Evolutionary conservation across 2,797 vertebrate species (phyloP).

Genomic region (Serranus cabrilla): DNA sequence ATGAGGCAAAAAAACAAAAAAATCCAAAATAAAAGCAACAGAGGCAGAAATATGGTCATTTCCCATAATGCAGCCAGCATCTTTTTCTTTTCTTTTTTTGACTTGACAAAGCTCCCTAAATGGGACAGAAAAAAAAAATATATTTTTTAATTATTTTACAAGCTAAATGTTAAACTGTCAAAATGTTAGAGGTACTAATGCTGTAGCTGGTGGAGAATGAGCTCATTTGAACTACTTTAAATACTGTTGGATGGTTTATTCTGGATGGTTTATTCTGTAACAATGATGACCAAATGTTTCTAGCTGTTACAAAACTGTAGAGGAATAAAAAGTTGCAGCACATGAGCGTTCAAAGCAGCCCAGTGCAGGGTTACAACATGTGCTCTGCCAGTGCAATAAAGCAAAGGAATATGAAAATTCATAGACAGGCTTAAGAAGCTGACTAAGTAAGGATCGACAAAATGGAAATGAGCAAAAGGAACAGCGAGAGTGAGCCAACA

Average conservation of each 20-base stretch:
- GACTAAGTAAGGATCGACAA: conserved; percentile 79
- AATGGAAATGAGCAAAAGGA: conserved; percentile 60
- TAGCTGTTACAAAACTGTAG: background rate
- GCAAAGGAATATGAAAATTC: conserved; percentile 66
- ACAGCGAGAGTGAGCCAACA: conserved; percentile 57
- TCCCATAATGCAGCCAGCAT: conserved; percentile 1
- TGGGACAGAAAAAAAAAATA: no score
- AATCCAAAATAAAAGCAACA: background rate
- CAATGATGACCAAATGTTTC: background rate
- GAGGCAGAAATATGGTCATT: background rate
- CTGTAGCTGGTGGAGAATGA: background rate
- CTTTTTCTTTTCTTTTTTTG: background rate
- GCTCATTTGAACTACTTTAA: background rate
- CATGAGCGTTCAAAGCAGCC: background rate
- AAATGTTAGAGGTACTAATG: background rate
- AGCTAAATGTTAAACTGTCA: background rate
- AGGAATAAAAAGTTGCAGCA: background rate
- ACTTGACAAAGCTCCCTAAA: background rate
- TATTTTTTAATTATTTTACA: background rate
- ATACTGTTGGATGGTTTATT: background rate
- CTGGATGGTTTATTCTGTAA: background rate
- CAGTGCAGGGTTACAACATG: conserved; percentile 31
- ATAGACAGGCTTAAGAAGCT: conserved; percentile 81
- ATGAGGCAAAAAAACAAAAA: background rate
- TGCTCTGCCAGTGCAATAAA: conserved; percentile 49